phyloP scores from a whole-genome alignment of 2,888 invertebrate genomes.

The Eugnorisma glareosa region DNA sequence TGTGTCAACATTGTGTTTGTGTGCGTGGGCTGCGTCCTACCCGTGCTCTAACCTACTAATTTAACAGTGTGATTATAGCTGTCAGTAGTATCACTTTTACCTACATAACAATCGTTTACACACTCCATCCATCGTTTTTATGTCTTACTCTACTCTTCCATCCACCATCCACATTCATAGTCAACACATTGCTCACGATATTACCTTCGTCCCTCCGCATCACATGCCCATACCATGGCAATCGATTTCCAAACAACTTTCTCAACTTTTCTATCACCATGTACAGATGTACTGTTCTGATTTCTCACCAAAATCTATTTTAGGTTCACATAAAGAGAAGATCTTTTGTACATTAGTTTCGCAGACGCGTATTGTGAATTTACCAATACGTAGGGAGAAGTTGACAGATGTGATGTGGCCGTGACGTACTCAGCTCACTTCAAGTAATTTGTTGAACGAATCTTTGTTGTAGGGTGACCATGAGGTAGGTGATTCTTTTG shows the following conservation, averaged over 20 bases:
- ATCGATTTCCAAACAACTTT: not conserved
- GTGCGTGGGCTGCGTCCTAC: no score
- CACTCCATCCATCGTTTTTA: not conserved
- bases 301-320: not conserved
- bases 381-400: constrained; percentile 43
- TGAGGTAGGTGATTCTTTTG: not conserved
- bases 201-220: not conserved
- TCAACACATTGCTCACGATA: not conserved
- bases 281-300: no score
- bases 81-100: no score
- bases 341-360: constrained; percentile 36
- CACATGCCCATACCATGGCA: not conserved
- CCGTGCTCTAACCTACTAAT: no score
- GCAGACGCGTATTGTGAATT: constrained; percentile 37
- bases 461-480: constrained; percentile 53
- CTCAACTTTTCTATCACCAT: no score
- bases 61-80: no score
- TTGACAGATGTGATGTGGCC: constrained; percentile 65
- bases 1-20: no score
- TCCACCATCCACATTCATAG: not conserved
- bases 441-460: constrained; percentile 62
- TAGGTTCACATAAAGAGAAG: not conserved
- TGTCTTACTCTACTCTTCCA: not conserved
- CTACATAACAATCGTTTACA: no score
- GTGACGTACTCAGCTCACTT: constrained; percentile 66